Base-by-base conservation (phyloP, 2,888 invertebrate genomes). In the Pasiphila rectangulata region DNA sequence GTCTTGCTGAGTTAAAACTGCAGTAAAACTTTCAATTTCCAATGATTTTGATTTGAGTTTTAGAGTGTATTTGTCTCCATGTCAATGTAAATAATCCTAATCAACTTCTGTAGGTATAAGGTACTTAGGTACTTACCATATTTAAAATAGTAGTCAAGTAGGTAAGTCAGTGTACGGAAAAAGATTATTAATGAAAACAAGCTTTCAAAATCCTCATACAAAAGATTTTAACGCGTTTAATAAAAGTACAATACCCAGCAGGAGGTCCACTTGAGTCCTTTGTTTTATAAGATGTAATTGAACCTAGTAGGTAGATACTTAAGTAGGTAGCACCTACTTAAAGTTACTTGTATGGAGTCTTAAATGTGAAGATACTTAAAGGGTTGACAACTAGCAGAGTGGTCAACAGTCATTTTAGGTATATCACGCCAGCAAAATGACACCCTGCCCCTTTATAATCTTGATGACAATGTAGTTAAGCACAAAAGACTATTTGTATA, bases 171-270 rank as follows among this genome's bases (percentile, higher is more conserved):
- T n/a, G n/a, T n/a, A n/a, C n/a, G n/a, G 2, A 6, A 12, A 25
- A 2, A 12, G n/a, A 24, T 10, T 24, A 4, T 24, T 4, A 25
- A 12, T 0, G 12, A 12, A 25, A 5, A 2, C 2, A 7, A 7
- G 16, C 3, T 7, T 2, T 36, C 9, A 20, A 12, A 3, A 19
- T 21, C 17, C 23, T 16, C 17, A 29, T 23, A 20, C 6, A 42
- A 42, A 42, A 27, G 47, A 38, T 6, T 17, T 47, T 2, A 42
- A 47, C 47, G 38, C 47, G 36, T 36, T 40, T n/a, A 2, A 5
- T 19, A 3, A 46, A 25, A 10, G 15, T 1, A 23, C 15, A 2
- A 21, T 5, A 15, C 30, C 19, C 9, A 13, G 9, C 12, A 12
- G 45, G 32, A 38, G 32, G 19, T 46, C 40, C 17, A 1, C 12